A percentile compares a stretch with the other conserved stretches of the same genome.
phyloP scores from a whole-genome alignment of 2,888 invertebrate species.

The Aricia artaxerxes region DNA sequence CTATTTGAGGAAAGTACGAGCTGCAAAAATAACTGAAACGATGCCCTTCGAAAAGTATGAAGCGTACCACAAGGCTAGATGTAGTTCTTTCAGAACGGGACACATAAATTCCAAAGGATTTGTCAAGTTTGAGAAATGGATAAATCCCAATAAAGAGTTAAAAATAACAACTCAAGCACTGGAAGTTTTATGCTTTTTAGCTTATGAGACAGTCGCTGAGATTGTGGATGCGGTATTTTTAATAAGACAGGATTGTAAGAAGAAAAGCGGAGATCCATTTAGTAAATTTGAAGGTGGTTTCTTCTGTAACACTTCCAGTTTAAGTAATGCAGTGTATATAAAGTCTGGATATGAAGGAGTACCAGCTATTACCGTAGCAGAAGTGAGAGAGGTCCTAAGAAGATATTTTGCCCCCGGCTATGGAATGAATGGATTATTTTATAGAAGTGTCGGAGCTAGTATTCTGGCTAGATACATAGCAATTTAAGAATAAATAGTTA shows the following conservation, averaged over 20 bases:
- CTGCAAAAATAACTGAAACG: conserved; percentile 78
- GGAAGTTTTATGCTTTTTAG: conserved; percentile 90
- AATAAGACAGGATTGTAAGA: conserved; percentile 87
- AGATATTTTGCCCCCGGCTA: conserved; percentile 84
- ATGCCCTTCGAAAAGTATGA: conserved; percentile 83
- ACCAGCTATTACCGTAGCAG: conserved; percentile 87
- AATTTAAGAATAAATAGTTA: conserved; percentile 46
- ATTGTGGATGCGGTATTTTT: conserved; percentile 91
- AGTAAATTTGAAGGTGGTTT: conserved; percentile 83
- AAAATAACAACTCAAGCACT: conserved; percentile 83
- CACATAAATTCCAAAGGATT: conserved; percentile 76
- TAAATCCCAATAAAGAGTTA: conserved; percentile 82
- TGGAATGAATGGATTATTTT: conserved; percentile 77
- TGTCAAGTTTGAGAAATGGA: conserved; percentile 81
- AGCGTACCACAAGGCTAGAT: conserved; percentile 89
- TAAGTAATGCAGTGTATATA: conserved; percentile 78
- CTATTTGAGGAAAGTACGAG: conserved; percentile 80
- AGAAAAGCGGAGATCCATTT: conserved; percentile 84
- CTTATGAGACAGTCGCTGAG: conserved; percentile 94
- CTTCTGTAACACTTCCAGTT: conserved; percentile 82
- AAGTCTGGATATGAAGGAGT: conserved; percentile 83
- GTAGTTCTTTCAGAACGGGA: conserved; percentile 83
- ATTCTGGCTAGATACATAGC: conserved; percentile 64
- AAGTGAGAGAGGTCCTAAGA: conserved; percentile 91
- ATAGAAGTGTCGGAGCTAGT: conserved; percentile 71